These are phyloP conservation scores for Lophochroa leadbeateri DNA, from an alignment of 2,113 vertebrate genomes.

Conservation along the genomic window DNA sequence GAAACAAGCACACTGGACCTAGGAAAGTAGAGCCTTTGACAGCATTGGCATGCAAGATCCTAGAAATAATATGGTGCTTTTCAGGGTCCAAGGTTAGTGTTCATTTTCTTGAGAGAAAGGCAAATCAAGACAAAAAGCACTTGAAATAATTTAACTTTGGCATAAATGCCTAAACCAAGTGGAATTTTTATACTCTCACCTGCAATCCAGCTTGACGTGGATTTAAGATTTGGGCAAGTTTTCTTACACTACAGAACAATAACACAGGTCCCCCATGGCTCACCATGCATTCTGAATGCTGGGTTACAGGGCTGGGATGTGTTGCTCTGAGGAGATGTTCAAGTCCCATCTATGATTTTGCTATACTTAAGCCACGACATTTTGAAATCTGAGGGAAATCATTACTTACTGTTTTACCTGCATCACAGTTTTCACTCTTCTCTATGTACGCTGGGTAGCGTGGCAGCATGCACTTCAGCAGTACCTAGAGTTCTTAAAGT, in stretches of 20 bases:
- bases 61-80: not conserved
- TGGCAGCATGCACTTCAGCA: accelerated
- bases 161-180: not conserved
- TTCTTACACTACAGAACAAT: not conserved
- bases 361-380: not conserved
- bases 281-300: accelerated
- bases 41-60: accelerated
- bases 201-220: not conserved
- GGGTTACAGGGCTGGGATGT: accelerated
- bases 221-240: not conserved
- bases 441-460: accelerated
- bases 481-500: not conserved
- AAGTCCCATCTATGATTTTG: not conserved
- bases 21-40: not conserved
- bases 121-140: not conserved
- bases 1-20: not conserved
- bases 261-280: accelerated
- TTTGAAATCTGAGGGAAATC: not conserved
- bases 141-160: not conserved
- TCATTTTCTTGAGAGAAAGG: not conserved
- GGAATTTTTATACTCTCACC: not conserved
- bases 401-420: no score
- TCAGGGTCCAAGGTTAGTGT: not conserved
- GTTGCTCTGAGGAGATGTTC: not conserved
- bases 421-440: not conserved